Conservation (phyloP, 2,113 vertebrate species). For the Anarrhichthys ocellatus region DNA sequence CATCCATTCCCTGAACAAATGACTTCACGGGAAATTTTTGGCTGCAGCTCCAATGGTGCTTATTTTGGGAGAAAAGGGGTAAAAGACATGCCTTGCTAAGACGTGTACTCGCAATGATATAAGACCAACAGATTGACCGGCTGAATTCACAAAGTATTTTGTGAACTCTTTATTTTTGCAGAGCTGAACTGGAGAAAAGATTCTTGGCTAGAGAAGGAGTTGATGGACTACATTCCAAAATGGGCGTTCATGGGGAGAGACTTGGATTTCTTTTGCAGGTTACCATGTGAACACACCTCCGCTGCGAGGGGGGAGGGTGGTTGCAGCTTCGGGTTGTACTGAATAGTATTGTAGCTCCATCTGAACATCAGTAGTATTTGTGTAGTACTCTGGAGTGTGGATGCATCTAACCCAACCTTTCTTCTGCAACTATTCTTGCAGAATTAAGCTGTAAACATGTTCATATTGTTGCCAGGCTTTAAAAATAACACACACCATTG, state of each 20-base stretch:
- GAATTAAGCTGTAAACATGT: not conserved
- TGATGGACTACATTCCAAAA: conserved; percentile 10
- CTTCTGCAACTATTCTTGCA: not conserved
- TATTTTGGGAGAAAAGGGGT: too few species aligned
- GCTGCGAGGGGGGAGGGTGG: not conserved
- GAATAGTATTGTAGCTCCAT: not conserved
- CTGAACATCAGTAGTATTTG: not conserved
- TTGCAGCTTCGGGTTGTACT: not conserved
- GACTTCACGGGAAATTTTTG: not conserved
- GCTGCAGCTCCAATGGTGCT: too few species aligned
- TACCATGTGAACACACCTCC: not conserved
- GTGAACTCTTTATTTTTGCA: not conserved
- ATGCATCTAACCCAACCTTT: not conserved
- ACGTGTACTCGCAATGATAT: too few species aligned
- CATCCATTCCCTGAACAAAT: not conserved
- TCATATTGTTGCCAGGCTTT: not conserved
- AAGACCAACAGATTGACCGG: not conserved
- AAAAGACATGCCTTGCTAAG: too few species aligned
- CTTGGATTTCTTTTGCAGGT: not conserved
- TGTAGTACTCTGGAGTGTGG: not conserved
- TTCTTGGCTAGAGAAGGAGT: not conserved
- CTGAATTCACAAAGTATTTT: not conserved
- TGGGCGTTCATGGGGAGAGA: not conserved
- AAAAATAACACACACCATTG: not conserved
- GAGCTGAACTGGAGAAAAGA: not conserved